Evolutionary conservation across 2,113 vertebrate species (phyloP).

Genomic region (Oreochromis aureus): DNA sequence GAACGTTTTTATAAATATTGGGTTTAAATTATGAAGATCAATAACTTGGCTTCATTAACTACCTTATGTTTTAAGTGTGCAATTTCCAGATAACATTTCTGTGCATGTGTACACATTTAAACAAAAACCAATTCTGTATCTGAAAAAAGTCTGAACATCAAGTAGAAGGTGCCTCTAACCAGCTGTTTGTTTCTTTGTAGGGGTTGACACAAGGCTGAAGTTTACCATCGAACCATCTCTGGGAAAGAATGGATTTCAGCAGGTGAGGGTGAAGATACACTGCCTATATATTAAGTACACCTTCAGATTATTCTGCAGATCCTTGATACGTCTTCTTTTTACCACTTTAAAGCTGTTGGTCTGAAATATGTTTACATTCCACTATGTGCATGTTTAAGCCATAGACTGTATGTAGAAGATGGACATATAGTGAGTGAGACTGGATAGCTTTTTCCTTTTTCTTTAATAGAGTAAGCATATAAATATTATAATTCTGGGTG

Average conservation of each 20-base stretch:
- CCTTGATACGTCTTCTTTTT: background rate
- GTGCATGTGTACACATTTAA: background rate
- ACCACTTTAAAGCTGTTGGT: background rate
- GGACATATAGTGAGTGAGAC: background rate
- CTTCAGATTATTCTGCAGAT: background rate
- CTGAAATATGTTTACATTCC: background rate
- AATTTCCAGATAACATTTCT: background rate
- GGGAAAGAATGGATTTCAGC: conserved; percentile 96
- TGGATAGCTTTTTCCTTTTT: background rate
- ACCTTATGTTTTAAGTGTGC: background rate
- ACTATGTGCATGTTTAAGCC: background rate
- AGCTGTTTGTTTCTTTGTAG: conserved; percentile 60
- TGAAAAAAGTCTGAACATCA: background rate
- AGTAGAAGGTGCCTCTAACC: background rate
- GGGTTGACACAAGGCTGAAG: conserved; percentile 94
- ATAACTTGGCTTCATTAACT: background rate
- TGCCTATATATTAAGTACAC: background rate
- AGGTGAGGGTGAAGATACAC: conserved; percentile 73
- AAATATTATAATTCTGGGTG: background rate
- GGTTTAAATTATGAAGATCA: background rate
- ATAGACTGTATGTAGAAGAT: background rate
- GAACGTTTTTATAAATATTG: background rate
- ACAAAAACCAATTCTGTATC: background rate
- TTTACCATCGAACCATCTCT: conserved; percentile 95
- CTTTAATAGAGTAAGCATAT: background rate